These are phyloP conservation scores for Boulengeromyrus knoepffleri DNA, from an alignment of 2,113 vertebrate species.

Conservation along the genomic window DNA sequence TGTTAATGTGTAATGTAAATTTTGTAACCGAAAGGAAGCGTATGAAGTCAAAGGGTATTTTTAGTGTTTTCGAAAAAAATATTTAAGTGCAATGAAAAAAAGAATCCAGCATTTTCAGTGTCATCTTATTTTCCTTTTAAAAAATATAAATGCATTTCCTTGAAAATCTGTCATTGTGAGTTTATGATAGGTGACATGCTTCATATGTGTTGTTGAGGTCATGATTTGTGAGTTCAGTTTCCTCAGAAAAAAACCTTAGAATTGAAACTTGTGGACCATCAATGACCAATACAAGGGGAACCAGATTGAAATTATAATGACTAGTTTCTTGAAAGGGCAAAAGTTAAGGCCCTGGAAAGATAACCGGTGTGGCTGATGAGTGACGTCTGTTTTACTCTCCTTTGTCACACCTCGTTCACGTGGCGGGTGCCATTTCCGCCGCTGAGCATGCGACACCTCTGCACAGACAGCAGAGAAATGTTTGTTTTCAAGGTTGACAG, in stretches of 20 bases:
- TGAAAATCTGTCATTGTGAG: conserved; percentile 30
- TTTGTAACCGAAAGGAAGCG: conserved; percentile 67
- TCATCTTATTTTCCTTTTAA: conserved; percentile 39
- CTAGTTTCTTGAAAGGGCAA: background rate
- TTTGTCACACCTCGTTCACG: background rate
- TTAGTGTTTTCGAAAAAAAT: conserved; percentile 64
- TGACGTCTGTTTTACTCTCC: background rate
- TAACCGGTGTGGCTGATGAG: background rate
- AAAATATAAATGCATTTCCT: conserved; percentile 38
- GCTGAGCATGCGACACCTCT: background rate
- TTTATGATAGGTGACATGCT: conserved; percentile 26
- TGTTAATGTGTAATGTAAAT: conserved; percentile 77
- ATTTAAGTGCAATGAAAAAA: conserved; percentile 58
- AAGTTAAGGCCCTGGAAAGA: background rate
- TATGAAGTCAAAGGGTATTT: conserved; percentile 70
- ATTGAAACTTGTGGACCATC: background rate
- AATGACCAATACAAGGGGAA: background rate
- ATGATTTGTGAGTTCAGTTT: background rate
- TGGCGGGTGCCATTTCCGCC: background rate
- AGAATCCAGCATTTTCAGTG: conserved; percentile 46
- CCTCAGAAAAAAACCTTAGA: background rate
- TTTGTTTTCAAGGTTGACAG: background rate
- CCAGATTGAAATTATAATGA: background rate
- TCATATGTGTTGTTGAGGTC: conserved; percentile 5
- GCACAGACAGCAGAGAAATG: background rate